Evolutionary conservation across 2,888 invertebrate species (phyloP).

Genomic region (Limnephilus rhombicus): DNA sequence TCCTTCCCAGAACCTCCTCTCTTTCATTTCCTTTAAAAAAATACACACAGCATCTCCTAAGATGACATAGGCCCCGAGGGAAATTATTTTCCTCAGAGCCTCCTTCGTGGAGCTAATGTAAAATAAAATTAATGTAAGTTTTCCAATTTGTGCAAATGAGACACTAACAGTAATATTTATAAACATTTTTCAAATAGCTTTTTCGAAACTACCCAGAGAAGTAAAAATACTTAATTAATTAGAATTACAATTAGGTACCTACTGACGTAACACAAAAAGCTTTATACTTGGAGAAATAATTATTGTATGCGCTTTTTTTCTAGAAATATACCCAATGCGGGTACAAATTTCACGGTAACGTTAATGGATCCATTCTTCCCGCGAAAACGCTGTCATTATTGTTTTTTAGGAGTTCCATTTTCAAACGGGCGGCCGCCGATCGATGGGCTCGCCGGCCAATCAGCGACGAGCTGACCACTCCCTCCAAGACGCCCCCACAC

Average conservation of each 20-base stretch:
- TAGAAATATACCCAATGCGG: neutral
- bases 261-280: neutral
- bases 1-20: no score
- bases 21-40: no score
- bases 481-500: slow-evolving; percentile 59
- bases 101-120: no score
- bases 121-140: neutral
- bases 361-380: slow-evolving; percentile 62
- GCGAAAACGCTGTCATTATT: slow-evolving; percentile 62
- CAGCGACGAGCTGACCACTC: slow-evolving; percentile 65
- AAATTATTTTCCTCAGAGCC: no score
- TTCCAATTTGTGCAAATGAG: neutral
- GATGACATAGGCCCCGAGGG: no score
- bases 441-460: slow-evolving; percentile 68
- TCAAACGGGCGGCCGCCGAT: slow-evolving; percentile 68
- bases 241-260: neutral
- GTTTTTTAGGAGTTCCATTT: slow-evolving; percentile 62
- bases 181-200: neutral
- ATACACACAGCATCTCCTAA: no score
- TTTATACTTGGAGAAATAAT: neutral
- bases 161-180: neutral
- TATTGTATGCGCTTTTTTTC: neutral
- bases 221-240: neutral
- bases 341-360: slow-evolving; percentile 51
- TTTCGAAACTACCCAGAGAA: neutral